Conservation (phyloP, 1,140 invertebrate genomes). For the Pachypsylla venusta region DNA sequence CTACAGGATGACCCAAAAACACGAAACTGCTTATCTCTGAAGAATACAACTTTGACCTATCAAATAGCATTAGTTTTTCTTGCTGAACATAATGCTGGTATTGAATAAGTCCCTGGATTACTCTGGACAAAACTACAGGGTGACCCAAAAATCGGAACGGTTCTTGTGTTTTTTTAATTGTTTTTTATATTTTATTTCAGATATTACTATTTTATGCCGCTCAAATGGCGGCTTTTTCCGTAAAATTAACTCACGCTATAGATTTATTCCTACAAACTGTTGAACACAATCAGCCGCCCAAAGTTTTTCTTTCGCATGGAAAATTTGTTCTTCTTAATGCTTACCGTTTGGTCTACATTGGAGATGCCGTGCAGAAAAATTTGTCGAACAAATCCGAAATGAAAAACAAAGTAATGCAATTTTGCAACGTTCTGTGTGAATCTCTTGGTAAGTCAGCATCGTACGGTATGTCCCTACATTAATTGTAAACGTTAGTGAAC, state of each 20-base stretch:
- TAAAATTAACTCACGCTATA: slow-evolving; percentile 71
- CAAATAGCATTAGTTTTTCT: too few species aligned
- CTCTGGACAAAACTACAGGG: too few species aligned
- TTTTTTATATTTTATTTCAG: too few species aligned
- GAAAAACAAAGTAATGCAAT: slow-evolving; percentile 53
- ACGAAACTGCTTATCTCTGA: too few species aligned
- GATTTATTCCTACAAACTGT: slow-evolving; percentile 82
- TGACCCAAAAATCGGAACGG: too few species aligned
- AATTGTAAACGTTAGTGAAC: too few species aligned
- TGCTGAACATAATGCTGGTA: too few species aligned
- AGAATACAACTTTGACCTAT: too few species aligned
- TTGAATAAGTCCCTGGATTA: too few species aligned
- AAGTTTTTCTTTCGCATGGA: slow-evolving; percentile 70
- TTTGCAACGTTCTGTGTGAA: slow-evolving; percentile 69
- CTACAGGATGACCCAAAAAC: too few species aligned
- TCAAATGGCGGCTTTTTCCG: slow-evolving; percentile 67
- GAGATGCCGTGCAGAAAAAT: slow-evolving; percentile 76
- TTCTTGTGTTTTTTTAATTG: too few species aligned
- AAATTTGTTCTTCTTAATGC: slow-evolving; percentile 88
- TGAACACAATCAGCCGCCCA: slow-evolving; percentile 81
- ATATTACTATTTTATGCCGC: slow-evolving; percentile 71
- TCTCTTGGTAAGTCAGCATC: slow-evolving; percentile 45
- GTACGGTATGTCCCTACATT: too few species aligned
- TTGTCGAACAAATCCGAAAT: slow-evolving; percentile 48
- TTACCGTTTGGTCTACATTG: slow-evolving; percentile 83